phyloP scores from a whole-genome alignment of 2,797 vertebrate genomes.

The Myiotriccus ornatus region DNA sequence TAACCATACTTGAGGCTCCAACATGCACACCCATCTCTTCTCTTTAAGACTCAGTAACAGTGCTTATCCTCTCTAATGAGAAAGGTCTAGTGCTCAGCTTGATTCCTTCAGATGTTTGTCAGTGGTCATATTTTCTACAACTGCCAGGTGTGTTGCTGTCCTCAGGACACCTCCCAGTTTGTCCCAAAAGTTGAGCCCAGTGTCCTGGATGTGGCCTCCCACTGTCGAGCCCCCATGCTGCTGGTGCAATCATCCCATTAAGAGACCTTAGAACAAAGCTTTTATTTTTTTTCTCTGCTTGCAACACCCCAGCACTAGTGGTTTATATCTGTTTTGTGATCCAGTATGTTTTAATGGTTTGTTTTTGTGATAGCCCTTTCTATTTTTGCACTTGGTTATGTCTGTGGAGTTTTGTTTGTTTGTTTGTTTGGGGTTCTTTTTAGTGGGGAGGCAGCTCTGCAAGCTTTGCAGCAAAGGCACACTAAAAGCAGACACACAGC shows the following conservation, averaged over 20 bases:
- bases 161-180: not conserved
- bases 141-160: not conserved
- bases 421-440: not conserved
- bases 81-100: not conserved
- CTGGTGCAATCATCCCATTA: not conserved
- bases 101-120: not conserved
- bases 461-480: not conserved
- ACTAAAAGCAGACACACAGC: not conserved
- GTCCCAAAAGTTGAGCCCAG: not conserved
- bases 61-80: not conserved
- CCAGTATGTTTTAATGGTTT: not conserved
- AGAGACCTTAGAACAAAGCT: not conserved
- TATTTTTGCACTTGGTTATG: not conserved
- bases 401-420: not conserved
- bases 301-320: not conserved
- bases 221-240: not conserved
- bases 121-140: not conserved
- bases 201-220: not conserved
- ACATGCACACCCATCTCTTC: not conserved
- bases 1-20: not conserved
- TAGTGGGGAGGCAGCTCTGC: not conserved
- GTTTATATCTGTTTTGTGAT: not conserved
- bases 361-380: not conserved
- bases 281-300: not conserved
- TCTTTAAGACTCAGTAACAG: not conserved